Conservation (phyloP, 2,797 vertebrate species). For the Parauchenoglanis punctatus region DNA sequence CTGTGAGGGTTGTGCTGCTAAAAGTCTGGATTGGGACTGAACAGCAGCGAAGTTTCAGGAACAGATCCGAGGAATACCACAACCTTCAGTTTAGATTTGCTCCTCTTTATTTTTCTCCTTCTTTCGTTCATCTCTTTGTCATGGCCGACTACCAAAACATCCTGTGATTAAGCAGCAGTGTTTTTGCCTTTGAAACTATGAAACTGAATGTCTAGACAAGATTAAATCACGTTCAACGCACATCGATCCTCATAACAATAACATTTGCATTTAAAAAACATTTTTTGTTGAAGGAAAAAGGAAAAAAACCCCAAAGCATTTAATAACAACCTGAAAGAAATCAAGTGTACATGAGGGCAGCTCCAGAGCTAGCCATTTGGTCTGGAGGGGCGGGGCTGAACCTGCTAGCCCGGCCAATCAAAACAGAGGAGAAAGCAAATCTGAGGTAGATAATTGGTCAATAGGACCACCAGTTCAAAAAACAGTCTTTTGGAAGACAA, state of each 20-base stretch:
- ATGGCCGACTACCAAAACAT: constrained; percentile 84
- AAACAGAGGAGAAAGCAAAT: constrained; percentile 91
- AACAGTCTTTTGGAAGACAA: constrained; percentile 89
- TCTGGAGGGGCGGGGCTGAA: constrained; percentile 96
- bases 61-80: constrained; percentile 87
- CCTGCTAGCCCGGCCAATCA: constrained; percentile 91
- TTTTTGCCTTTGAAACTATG: constrained; percentile 85
- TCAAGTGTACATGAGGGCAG: constrained; percentile 85
- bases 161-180: constrained; percentile 85
- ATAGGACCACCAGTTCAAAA: constrained; percentile 86
- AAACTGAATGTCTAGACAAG: constrained; percentile 78
- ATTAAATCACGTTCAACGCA: constrained; percentile 71
- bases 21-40: constrained; percentile 77
- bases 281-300: constrained; percentile 67
- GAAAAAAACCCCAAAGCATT: constrained; percentile 64
- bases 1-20: constrained; percentile 77
- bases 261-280: constrained; percentile 68
- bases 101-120: constrained; percentile 34
- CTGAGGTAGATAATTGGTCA: constrained; percentile 99
- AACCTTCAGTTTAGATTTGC: constrained; percentile 66
- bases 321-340: constrained; percentile 72
- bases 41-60: constrained; percentile 79
- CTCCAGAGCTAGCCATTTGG: constrained; percentile 98
- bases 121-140: constrained; percentile 65
- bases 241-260: constrained; percentile 75